These are phyloP conservation scores for Endomychus coccineus DNA, from an alignment of 2,888 invertebrate genomes.

Conservation along the genomic window DNA sequence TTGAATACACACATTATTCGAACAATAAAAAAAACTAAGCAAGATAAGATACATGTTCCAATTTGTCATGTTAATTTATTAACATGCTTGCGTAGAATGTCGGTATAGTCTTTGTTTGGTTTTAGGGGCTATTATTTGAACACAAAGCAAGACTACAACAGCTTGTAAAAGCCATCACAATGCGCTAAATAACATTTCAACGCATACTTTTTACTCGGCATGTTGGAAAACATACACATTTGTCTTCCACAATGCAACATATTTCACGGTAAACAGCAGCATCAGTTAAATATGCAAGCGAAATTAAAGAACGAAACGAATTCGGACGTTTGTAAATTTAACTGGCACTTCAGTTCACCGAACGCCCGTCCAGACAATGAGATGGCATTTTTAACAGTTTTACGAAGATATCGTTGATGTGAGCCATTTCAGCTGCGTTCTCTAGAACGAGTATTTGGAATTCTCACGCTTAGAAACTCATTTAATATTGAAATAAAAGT, in stretches of 20 bases:
- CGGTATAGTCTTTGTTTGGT: conserved; percentile 5
- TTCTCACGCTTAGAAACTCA: no score
- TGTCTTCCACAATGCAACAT: conserved; percentile 31
- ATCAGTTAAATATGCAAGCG: conserved; percentile 23
- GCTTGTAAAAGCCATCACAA: conserved; percentile 29
- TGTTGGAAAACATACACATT: conserved; percentile 30
- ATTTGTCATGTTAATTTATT: conserved; percentile 13
- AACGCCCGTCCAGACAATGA: no score
- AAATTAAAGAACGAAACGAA: conserved; percentile 18
- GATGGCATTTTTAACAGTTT: no score
- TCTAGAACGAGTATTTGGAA: no score
- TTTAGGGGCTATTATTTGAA: conserved; percentile 11
- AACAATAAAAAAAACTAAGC: no score
- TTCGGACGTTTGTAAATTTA: no score
- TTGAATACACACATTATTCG: no score
- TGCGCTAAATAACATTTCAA: conserved; percentile 33
- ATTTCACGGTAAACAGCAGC: conserved; percentile 29
- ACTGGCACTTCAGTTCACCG: no score
- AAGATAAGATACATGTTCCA: conserved; percentile 9
- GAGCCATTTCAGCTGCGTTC: no score
- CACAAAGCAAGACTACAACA: conserved; percentile 12
- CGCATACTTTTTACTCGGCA: conserved; percentile 27
- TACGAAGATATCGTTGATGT: no score
- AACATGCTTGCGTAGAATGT: conserved; percentile 5
- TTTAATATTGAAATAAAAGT: no score